These are phyloP conservation scores for Charadrius vociferus DNA, from an alignment of 2,113 vertebrate genomes.

Conservation along the genomic window DNA sequence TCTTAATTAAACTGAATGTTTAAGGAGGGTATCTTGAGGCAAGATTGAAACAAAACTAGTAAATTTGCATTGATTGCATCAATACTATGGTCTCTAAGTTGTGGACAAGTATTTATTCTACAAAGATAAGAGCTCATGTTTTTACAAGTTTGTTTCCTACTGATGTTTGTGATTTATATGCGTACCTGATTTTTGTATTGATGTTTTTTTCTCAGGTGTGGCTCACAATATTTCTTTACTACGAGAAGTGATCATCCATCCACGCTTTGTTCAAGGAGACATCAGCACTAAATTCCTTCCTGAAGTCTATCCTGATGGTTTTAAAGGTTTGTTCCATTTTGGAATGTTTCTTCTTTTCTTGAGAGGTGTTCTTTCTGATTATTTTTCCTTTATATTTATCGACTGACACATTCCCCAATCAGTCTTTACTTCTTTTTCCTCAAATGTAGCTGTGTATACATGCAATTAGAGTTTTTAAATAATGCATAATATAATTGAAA, in stretches of 20 bases:
- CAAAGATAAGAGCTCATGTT: neutral
- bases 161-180: neutral
- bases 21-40: neutral
- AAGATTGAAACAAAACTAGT: neutral
- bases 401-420: neutral
- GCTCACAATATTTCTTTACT: constrained; percentile 96
- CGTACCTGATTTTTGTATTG: neutral
- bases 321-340: constrained; percentile 83
- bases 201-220: constrained; percentile 83
- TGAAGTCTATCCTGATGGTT: constrained; percentile 95
- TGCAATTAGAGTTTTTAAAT: neutral
- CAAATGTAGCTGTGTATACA: neutral
- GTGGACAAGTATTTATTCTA: neutral
- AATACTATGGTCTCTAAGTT: neutral
- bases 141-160: neutral
- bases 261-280: constrained; percentile 90
- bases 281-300: constrained; percentile 96
- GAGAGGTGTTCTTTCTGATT: neutral
- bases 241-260: constrained; percentile 90
- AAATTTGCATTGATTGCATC: neutral
- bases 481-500: neutral
- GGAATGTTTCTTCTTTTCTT: neutral
- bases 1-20: neutral
- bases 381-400: neutral
- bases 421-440: neutral